Evolutionary conservation across 2,888 invertebrate species (phyloP).

Genomic region (Crossocerus cetratus): DNA sequence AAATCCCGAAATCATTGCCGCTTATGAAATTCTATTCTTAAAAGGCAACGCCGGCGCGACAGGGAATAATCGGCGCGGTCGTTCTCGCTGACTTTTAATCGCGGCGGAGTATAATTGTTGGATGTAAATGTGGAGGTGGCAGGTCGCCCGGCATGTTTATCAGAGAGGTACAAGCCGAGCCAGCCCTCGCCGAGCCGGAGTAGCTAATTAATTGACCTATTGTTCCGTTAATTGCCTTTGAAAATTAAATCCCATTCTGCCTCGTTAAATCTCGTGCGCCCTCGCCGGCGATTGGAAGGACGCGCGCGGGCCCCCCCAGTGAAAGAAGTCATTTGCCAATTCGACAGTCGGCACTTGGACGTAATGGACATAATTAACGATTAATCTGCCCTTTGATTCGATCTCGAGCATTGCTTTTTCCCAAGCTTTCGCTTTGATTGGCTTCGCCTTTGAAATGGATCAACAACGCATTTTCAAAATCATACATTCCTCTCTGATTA

Average conservation of each 20-base stretch:
- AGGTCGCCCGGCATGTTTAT: constrained; percentile 9
- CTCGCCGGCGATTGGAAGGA: too few relatives aligned
- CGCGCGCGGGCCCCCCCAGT: constrained; percentile 27
- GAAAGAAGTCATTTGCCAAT: constrained; percentile 33
- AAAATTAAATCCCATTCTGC: constrained; percentile 51
- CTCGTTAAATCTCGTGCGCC: constrained; percentile 43
- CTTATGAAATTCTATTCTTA: too few relatives aligned
- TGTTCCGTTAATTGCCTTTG: constrained; percentile 51
- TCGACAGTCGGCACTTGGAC: too few relatives aligned
- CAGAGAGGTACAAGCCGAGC: constrained; percentile 11
- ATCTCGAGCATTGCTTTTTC: too few relatives aligned
- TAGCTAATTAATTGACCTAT: constrained; percentile 51
- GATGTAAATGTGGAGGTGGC: background rate
- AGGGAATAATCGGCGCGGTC: background rate
- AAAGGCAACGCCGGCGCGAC: too few relatives aligned
- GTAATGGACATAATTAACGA: too few relatives aligned
- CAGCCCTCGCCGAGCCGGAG: constrained; percentile 20
- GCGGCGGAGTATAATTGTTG: too few relatives aligned
- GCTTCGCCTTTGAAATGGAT: too few relatives aligned
- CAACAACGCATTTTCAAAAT: too few relatives aligned
- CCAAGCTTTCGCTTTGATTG: too few relatives aligned
- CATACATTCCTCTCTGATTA: too few relatives aligned
- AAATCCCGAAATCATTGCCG: constrained; percentile 12
- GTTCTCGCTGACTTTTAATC: background rate
- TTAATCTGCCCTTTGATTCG: too few relatives aligned